phyloP scores from a whole-genome alignment of 2,888 invertebrate species.

The Sympetrum striolatum region DNA sequence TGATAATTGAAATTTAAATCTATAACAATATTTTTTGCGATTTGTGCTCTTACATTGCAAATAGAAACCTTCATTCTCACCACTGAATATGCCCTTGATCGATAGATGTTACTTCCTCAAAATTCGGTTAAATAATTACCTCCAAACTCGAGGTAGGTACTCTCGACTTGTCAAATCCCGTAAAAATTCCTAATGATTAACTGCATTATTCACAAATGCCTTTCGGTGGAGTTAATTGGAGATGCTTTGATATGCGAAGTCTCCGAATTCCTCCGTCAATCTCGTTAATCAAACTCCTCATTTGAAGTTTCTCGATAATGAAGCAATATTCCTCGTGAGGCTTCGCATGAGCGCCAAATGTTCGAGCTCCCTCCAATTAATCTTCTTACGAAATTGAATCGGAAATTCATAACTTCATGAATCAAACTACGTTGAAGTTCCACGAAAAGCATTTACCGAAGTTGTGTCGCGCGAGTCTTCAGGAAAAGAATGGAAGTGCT shows the following conservation, averaged over 20 bases:
- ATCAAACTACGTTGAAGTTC: conserved; percentile 26
- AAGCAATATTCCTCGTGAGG: conserved; percentile 36
- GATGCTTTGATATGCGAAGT: conserved; percentile 28
- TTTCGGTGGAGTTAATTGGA: conserved; percentile 10
- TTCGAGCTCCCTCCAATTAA: conserved; percentile 21
- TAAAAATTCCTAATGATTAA: background rate
- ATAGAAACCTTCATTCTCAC: too few relatives aligned
- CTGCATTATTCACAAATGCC: background rate
- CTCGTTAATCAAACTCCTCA: conserved; percentile 15
- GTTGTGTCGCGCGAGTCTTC: conserved; percentile 1
- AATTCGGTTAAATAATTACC: too few relatives aligned
- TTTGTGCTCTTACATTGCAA: too few relatives aligned
- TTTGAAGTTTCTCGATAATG: conserved; percentile 37
- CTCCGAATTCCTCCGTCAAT: background rate
- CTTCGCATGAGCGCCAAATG: conserved; percentile 6
- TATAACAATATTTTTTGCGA: too few relatives aligned
- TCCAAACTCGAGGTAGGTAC: too few relatives aligned
- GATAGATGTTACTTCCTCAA: too few relatives aligned
- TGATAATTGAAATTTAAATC: too few relatives aligned
- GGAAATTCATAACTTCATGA: conserved; percentile 12
- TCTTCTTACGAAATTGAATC: conserved; percentile 41
- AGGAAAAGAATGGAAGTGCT: background rate
- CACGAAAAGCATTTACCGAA: conserved; percentile 4
- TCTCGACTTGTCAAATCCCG: too few relatives aligned
- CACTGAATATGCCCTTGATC: too few relatives aligned